These are phyloP conservation scores for Pyrocoelia pectoralis DNA, from an alignment of 2,888 invertebrate species.

Conservation along the genomic window DNA sequence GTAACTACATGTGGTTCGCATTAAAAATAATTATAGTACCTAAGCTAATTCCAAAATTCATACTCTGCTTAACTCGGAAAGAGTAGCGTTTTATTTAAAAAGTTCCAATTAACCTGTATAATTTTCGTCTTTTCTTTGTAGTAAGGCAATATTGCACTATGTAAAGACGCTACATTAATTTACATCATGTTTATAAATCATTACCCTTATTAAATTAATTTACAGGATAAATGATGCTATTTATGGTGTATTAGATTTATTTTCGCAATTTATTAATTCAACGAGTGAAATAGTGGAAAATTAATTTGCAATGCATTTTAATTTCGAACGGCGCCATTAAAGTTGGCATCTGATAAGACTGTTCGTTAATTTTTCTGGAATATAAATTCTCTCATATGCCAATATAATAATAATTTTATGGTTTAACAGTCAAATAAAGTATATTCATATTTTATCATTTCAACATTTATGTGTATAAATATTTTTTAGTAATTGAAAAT, in stretches of 20 bases:
- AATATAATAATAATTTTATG: neutral
- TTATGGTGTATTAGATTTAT: neutral
- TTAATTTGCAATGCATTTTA: neutral
- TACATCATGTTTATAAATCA: neutral
- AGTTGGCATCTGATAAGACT: neutral
- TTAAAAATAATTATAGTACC: conserved; percentile 3
- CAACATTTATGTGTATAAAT: neutral
- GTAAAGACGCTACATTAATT: neutral
- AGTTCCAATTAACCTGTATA: neutral
- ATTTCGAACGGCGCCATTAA: conserved; percentile 2
- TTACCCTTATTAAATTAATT: neutral
- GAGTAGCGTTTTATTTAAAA: neutral
- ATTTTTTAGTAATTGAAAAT: neutral
- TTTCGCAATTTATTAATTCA: neutral
- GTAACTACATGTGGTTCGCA: conserved; percentile 4
- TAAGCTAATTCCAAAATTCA: conserved; percentile 7
- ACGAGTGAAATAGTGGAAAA: neutral
- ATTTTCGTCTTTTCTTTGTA: neutral
- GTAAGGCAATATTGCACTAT: neutral
- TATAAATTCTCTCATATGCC: neutral
- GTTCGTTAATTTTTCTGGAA: neutral
- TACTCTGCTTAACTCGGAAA: conserved; percentile 6
- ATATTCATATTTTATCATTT: too few species aligned
- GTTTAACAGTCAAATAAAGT: too few species aligned
- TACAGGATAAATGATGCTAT: neutral